phyloP scores from a whole-genome alignment of 2,113 vertebrate genomes.

The Sorex fumeus region DNA sequence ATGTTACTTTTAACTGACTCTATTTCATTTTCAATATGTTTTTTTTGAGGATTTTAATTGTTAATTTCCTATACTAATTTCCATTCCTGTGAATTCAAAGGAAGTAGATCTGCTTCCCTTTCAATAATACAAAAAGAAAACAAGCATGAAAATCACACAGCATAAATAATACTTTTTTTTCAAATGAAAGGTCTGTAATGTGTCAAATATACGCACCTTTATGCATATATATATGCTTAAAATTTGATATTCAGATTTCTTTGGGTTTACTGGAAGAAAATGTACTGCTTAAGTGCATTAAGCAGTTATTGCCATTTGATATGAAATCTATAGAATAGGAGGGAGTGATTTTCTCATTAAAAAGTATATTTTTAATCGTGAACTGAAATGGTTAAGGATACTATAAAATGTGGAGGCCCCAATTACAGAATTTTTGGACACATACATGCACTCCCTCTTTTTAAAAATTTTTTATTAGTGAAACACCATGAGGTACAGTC shows the following conservation, averaged over 20 bases:
- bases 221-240: constrained; percentile 40
- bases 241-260: constrained; percentile 62
- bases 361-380: constrained; percentile 35
- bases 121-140: constrained; percentile 79
- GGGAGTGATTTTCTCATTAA: background rate
- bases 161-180: constrained; percentile 75
- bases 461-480: too few species aligned
- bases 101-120: constrained; percentile 75
- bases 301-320: constrained; percentile 55
- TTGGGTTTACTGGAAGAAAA: constrained; percentile 53
- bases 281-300: constrained; percentile 14
- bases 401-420: constrained; percentile 8
- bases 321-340: constrained; percentile 15
- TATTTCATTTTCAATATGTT: constrained; percentile 70
- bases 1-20: constrained; percentile 79
- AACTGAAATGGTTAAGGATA: constrained; percentile 33
- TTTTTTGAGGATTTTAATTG: constrained; percentile 78
- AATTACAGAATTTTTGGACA: background rate
- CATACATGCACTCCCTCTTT: background rate
- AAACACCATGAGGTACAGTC: too few species aligned
- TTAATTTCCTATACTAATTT: constrained; percentile 82
- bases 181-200: constrained; percentile 64
- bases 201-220: constrained; percentile 68
- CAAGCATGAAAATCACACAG: constrained; percentile 76
- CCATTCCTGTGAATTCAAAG: constrained; percentile 75